phyloP scores from a whole-genome alignment of 2,113 vertebrate genomes.

The Dipodomys merriami region DNA sequence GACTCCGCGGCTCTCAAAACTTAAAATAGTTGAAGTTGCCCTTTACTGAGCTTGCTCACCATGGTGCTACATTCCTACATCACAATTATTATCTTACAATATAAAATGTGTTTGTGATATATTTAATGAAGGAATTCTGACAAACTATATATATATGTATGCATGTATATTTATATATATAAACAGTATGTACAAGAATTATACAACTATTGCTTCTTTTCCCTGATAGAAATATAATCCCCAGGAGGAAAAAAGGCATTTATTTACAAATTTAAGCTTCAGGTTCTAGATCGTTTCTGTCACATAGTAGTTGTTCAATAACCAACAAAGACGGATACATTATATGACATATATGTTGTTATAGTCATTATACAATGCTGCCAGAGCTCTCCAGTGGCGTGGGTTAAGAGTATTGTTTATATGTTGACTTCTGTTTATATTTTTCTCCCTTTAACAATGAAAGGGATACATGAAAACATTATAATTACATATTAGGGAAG shows the following conservation, averaged over 20 bases:
- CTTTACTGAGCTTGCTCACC: no score
- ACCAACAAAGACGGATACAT: not conserved
- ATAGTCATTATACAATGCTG: not conserved
- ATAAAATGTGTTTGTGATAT: not conserved
- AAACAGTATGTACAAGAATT: not conserved
- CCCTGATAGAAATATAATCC: not conserved
- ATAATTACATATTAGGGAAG: not conserved
- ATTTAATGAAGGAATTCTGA: not conserved
- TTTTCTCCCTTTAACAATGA: not conserved
- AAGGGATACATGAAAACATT: not conserved
- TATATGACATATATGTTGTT: not conserved
- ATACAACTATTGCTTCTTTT: not conserved
- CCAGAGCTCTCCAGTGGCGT: not conserved
- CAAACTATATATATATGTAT: not conserved
- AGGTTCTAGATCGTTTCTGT: not conserved
- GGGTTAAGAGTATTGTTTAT: not conserved
- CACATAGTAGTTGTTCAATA: not conserved
- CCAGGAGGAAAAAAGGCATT: not conserved
- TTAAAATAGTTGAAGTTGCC: not conserved
- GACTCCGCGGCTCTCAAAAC: not conserved
- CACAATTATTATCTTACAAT: not conserved
- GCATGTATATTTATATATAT: not conserved
- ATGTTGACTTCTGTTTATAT: not conserved
- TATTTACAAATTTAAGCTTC: not conserved
- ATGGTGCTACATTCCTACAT: no score